phyloP scores from a whole-genome alignment of 2,888 invertebrate species.

The Sylvicola cinctus region DNA sequence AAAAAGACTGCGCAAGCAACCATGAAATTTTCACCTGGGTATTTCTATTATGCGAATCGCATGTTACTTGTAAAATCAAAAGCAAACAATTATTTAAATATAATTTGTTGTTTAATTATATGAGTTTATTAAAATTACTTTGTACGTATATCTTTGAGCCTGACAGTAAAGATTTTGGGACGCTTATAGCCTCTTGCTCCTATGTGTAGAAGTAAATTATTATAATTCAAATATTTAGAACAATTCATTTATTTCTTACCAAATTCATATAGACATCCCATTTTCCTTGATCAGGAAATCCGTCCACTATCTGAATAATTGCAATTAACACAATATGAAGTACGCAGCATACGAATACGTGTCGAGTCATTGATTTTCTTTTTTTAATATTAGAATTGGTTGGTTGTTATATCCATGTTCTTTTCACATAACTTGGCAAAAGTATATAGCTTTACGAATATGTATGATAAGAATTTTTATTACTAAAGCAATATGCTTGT shows the following conservation, averaged over 20 bases:
- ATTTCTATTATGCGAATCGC: constrained; percentile 20
- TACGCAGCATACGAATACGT: too few relatives aligned
- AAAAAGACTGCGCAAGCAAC: constrained; percentile 32
- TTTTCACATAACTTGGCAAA: too few relatives aligned
- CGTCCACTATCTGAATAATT: constrained; percentile 5
- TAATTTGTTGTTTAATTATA: constrained; percentile 4
- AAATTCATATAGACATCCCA: constrained; percentile 39
- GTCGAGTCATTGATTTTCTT: too few relatives aligned
- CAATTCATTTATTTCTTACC: constrained; percentile 19
- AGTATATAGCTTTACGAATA: too few relatives aligned
- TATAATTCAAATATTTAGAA: constrained; percentile 1
- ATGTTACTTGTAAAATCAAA: constrained; percentile 24
- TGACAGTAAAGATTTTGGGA: constrained; percentile 46
- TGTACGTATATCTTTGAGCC: constrained; percentile 46
- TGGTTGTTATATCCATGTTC: too few relatives aligned
- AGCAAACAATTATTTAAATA: not conserved
- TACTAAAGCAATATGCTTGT: too few relatives aligned
- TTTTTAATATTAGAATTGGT: too few relatives aligned
- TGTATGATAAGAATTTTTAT: too few relatives aligned
- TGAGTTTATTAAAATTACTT: constrained; percentile 32
- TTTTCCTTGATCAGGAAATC: constrained; percentile 42
- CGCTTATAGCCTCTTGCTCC: constrained; percentile 23
- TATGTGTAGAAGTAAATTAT: not conserved
- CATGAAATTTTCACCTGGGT: constrained; percentile 28
- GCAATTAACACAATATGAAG: too few relatives aligned